Percentiles rank a stretch among this genome's conserved stretches.
These are phyloP conservation scores for Liasis olivaceus DNA, from an alignment of 2,797 vertebrate species.

Conservation along the genomic window DNA sequence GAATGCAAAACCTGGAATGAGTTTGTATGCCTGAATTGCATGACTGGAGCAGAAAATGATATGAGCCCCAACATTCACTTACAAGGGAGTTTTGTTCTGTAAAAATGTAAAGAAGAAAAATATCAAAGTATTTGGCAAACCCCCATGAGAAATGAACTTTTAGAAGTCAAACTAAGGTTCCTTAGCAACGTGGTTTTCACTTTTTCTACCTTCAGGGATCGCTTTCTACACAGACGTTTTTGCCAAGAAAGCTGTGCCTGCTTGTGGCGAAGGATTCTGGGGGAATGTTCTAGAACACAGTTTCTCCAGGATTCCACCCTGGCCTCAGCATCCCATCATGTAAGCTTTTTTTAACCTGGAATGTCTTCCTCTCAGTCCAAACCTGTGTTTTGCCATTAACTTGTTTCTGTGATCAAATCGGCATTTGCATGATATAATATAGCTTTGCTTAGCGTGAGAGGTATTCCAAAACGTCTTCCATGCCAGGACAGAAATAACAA, in stretches of 20 bases:
- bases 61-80: constrained; percentile 43
- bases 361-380: neutral
- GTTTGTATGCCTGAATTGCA: constrained; percentile 56
- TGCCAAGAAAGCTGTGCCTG: neutral
- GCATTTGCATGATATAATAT: neutral
- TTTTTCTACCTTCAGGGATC: neutral
- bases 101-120: constrained; percentile 56
- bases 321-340: neutral
- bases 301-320: neutral
- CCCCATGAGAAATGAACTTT: constrained; percentile 42
- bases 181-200: neutral
- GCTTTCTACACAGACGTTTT: neutral
- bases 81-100: constrained; percentile 55
- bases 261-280: neutral
- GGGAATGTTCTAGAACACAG: neutral
- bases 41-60: constrained; percentile 49
- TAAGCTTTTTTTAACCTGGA: neutral
- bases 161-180: constrained; percentile 3
- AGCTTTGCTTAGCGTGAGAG: neutral
- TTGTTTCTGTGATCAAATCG: neutral
- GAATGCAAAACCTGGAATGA: constrained; percentile 69
- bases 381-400: neutral
- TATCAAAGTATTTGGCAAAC: constrained; percentile 52
- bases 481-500: neutral
- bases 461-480: neutral